These are phyloP conservation scores for Lerista edwardsae DNA, from an alignment of 2,797 vertebrate genomes.

Conservation along the genomic window DNA sequence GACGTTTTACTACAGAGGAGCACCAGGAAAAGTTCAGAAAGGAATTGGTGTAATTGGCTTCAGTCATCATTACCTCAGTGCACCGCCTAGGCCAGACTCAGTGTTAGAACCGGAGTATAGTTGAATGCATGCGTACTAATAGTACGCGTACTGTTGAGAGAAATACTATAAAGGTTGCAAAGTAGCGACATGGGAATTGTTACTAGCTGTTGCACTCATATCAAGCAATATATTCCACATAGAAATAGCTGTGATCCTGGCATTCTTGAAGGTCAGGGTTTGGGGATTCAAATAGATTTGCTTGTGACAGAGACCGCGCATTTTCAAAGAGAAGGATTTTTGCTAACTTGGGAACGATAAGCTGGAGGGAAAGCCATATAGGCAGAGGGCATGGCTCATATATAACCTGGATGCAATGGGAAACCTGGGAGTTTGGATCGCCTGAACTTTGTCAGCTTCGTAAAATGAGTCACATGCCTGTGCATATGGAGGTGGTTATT, in stretches of 20 bases:
- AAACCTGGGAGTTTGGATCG: background rate
- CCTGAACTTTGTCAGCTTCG: background rate
- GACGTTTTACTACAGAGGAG: conserved; percentile 8
- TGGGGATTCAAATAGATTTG: conserved; percentile 10
- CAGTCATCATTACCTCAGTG: conserved; percentile 27
- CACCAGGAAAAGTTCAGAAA: conserved; percentile 10
- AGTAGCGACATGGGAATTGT: background rate
- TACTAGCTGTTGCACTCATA: background rate
- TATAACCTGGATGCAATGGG: background rate
- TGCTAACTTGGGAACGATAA: conserved; percentile 13
- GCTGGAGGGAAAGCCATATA: background rate
- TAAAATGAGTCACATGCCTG: background rate
- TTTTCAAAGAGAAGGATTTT: conserved; percentile 26
- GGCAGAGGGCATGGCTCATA: background rate
- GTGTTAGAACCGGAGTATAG: background rate
- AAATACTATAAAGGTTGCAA: background rate
- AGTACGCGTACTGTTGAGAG: background rate
- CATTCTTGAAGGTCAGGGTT: conserved; percentile 28
- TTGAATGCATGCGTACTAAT: background rate
- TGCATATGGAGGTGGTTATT: conserved; percentile 34
- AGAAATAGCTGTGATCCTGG: background rate
- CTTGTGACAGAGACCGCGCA: accelerated
- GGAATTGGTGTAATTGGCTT: conserved; percentile 9
- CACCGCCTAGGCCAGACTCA: background rate
- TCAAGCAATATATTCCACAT: background rate